A percentile compares a stretch with the other conserved stretches of the same genome.
Conservation (phyloP, 2,888 invertebrate species). For the Pachycephus smyrnensis region DNA sequence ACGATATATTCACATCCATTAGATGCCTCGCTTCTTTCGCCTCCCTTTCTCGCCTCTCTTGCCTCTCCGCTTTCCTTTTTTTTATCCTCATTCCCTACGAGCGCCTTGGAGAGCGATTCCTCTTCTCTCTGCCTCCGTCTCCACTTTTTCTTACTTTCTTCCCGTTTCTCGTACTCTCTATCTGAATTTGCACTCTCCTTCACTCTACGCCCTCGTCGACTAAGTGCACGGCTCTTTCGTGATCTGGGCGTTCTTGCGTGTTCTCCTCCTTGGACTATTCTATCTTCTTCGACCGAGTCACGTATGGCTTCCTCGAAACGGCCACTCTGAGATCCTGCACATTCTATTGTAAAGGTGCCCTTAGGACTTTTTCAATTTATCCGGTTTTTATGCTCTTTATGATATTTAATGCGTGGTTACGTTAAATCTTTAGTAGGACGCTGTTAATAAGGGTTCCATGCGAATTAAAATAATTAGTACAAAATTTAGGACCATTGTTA, state of each 20-base stretch:
- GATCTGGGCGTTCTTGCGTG: not conserved
- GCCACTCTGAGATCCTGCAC: not conserved
- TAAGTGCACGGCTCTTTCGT: not conserved
- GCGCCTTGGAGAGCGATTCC: not conserved
- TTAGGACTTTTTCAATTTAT: not conserved
- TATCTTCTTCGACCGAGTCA: not conserved
- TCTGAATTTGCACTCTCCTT: not conserved
- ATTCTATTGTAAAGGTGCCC: not conserved
- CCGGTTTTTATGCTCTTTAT: not conserved
- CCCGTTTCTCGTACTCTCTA: not conserved
- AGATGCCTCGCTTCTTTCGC: constrained; percentile 59
- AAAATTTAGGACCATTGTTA: not conserved
- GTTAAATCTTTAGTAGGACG: not conserved
- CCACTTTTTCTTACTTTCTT: not conserved
- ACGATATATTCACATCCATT: constrained; percentile 68
- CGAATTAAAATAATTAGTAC: not conserved
- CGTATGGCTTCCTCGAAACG: not conserved
- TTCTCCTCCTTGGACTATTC: not conserved
- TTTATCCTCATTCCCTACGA: not conserved
- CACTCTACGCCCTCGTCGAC: not conserved
- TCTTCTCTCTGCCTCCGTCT: constrained; percentile 4
- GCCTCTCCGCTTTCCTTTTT: constrained; percentile 18
- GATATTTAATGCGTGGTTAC: not conserved
- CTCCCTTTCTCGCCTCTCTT: constrained; percentile 20
- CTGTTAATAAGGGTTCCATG: not conserved